Conservation (phyloP, 2,797 vertebrate genomes). For the Microctenopoma lineatum region DNA sequence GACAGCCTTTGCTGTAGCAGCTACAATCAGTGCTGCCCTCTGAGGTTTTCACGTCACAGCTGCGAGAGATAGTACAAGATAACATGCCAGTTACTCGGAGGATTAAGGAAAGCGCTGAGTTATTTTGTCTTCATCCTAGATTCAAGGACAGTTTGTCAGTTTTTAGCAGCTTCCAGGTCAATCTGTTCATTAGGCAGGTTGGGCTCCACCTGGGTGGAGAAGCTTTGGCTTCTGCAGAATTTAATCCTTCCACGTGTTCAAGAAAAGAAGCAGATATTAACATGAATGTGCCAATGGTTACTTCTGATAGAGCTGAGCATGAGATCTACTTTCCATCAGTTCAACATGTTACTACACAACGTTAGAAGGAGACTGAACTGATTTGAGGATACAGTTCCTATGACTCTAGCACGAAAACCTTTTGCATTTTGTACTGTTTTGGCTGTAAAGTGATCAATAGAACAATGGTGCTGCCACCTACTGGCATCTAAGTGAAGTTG, state of each 20-base stretch:
- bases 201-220: slow-evolving; percentile 84
- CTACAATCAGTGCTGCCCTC: slow-evolving; percentile 13
- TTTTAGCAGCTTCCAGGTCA: slow-evolving; percentile 89
- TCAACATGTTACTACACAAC: background rate
- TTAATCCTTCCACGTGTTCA: no score
- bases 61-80: slow-evolving; percentile 34
- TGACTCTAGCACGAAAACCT: background rate
- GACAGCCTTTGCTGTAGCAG: slow-evolving; percentile 32
- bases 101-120: slow-evolving; percentile 48
- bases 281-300: background rate
- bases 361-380: background rate
- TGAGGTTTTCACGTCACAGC: slow-evolving; percentile 41
- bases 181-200: slow-evolving; percentile 93
- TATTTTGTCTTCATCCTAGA: slow-evolving; percentile 75
- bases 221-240: slow-evolving; percentile 72
- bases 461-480: no score
- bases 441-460: no score
- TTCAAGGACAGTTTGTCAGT: slow-evolving; percentile 90
- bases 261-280: slow-evolving; percentile 2
- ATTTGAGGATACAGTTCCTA: slow-evolving; percentile 3
- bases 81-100: slow-evolving; percentile 51
- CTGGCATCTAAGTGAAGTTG: no score
- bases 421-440: no score
- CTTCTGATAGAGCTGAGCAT: background rate
- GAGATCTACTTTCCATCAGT: slow-evolving; percentile 23